A percentile compares a stretch with the other conserved stretches of the same genome.
Evolutionary conservation across 2,113 vertebrate species (phyloP).

Genomic region (Mus spicilegus): DNA sequence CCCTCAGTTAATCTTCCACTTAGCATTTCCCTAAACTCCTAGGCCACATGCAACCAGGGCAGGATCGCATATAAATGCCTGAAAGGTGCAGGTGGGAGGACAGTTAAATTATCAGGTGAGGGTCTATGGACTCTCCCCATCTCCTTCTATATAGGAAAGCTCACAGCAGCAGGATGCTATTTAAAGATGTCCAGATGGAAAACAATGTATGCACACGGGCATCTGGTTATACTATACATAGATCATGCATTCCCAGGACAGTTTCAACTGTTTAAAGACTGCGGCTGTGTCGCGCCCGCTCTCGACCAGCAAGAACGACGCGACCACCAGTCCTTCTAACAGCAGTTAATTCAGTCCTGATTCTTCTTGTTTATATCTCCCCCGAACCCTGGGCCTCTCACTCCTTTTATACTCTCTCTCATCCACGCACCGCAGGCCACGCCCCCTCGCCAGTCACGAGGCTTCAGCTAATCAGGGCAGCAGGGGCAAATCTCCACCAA

Average conservation of each 20-base stretch:
- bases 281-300: too few species aligned
- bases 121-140: neutral
- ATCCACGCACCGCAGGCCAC: too few species aligned
- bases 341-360: too few species aligned
- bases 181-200: neutral
- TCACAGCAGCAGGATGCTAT: neutral
- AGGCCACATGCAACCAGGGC: neutral
- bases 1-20: neutral
- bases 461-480: too few species aligned
- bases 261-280: conserved; percentile 24
- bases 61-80: neutral
- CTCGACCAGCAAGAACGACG: too few species aligned
- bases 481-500: too few species aligned
- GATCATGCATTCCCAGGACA: neutral
- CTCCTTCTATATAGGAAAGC: neutral
- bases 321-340: too few species aligned
- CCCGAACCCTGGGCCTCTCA: too few species aligned
- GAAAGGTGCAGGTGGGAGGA: neutral
- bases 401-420: too few species aligned
- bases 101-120: too few species aligned
- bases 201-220: neutral
- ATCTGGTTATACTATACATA: neutral
- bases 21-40: neutral
- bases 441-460: too few species aligned
- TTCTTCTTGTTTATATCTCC: too few species aligned